phyloP scores from a whole-genome alignment of 2,113 vertebrate species.

The Alligator sinensis region DNA sequence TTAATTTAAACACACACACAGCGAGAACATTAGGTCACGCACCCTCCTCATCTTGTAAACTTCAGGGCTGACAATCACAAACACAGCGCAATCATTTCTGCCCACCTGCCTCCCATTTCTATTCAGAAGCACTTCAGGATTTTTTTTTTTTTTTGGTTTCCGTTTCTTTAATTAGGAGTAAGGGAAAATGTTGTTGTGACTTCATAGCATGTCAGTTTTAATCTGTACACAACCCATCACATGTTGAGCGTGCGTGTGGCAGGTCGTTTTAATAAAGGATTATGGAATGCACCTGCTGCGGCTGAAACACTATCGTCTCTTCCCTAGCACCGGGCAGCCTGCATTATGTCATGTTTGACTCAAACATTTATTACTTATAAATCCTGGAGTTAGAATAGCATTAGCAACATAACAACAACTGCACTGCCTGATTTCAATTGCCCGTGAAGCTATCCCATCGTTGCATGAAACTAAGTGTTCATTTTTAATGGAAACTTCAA shows the following conservation, averaged over 20 bases:
- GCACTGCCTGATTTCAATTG: slow-evolving; percentile 58
- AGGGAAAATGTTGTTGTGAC: slow-evolving; percentile 53
- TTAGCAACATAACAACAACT: slow-evolving; percentile 27
- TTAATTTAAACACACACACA: slow-evolving; percentile 66
- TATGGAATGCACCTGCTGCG: slow-evolving; percentile 72
- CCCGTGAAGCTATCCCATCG: slow-evolving; percentile 53
- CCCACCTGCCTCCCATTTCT: slow-evolving; percentile 35
- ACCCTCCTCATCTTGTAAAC: slow-evolving; percentile 32
- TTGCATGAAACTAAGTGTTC: slow-evolving; percentile 61
- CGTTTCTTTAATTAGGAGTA: slow-evolving; percentile 72
- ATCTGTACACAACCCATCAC: slow-evolving; percentile 69
- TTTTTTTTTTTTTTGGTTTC: not conserved
- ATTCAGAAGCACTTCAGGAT: not conserved
- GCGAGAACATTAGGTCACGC: slow-evolving; percentile 56
- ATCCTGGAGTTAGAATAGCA: not conserved
- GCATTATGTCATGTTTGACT: slow-evolving; percentile 57
- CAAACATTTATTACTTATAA: slow-evolving; percentile 69
- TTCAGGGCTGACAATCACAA: not conserved
- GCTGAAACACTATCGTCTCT: slow-evolving; percentile 61
- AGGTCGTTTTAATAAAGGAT: slow-evolving; percentile 78
- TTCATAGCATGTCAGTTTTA: slow-evolving; percentile 69
- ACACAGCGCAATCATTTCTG: not conserved
- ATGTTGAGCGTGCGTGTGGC: slow-evolving; percentile 23
- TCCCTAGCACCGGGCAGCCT: slow-evolving; percentile 49
- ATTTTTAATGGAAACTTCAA: slow-evolving; percentile 67